Evolutionary conservation across 2,888 invertebrate genomes (phyloP).

Genomic region (Hanleya hanleyi): DNA sequence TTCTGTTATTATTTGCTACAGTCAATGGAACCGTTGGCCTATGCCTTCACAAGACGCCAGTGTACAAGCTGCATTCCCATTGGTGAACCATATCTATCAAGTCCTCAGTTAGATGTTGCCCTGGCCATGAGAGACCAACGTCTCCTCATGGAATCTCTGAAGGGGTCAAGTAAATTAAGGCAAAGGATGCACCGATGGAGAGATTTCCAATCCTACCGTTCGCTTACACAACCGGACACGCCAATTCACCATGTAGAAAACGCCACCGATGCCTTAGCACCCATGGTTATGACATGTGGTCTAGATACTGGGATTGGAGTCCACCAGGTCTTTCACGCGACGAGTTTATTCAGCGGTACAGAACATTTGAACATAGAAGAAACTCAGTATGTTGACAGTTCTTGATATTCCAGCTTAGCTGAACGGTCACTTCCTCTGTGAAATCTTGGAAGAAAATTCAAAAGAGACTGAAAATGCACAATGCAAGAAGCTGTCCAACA

Average conservation of each 20-base stretch:
- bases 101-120: constrained; percentile 73
- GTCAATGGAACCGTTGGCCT: constrained; percentile 76
- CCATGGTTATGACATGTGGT: too few species aligned
- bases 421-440: too few species aligned
- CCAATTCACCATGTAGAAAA: too few species aligned
- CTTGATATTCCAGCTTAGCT: too few species aligned
- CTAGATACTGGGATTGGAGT: too few species aligned
- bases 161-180: constrained; percentile 62
- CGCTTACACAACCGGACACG: too few species aligned
- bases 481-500: constrained; percentile 8
- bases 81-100: constrained; percentile 63
- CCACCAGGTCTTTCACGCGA: too few species aligned
- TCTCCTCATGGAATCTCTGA: constrained; percentile 69
- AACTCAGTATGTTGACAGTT: constrained; percentile 61
- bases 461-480: too few species aligned
- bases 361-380: too few species aligned
- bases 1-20: constrained; percentile 74
- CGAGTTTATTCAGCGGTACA: too few species aligned
- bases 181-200: constrained; percentile 66
- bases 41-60: constrained; percentile 67
- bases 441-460: too few species aligned
- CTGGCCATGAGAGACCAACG: constrained; percentile 74
- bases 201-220: constrained; percentile 71
- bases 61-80: constrained; percentile 59
- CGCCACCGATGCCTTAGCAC: too few species aligned